A percentile compares a stretch with the other conserved stretches of the same genome.
These are phyloP conservation scores for Lissocephala sabroskyi DNA, from an alignment of 2,888 invertebrate genomes.

Conservation along the genomic window DNA sequence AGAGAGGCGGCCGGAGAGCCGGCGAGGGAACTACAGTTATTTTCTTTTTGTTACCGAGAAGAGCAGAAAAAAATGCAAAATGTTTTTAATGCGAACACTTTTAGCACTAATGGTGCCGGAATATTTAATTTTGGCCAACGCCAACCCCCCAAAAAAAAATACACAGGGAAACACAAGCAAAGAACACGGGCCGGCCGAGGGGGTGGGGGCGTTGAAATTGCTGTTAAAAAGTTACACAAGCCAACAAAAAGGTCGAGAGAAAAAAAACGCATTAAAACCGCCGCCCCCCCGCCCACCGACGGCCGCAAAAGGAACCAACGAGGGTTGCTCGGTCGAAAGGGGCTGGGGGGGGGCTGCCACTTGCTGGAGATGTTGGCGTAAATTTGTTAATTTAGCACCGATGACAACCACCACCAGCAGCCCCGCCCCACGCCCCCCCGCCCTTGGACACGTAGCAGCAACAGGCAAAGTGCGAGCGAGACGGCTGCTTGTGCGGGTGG, in stretches of 20 bases:
- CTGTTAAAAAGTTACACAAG: constrained; percentile 8
- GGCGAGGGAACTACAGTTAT: too few relatives aligned
- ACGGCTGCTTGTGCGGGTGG: not conserved
- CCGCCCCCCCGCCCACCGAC: too few relatives aligned
- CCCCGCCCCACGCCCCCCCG: constrained; percentile 12
- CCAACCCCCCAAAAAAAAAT: constrained; percentile 7
- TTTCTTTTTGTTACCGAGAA: too few relatives aligned
- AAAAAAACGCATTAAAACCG: constrained; percentile 5
- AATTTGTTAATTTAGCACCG: constrained; percentile 70
- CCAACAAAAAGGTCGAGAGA: too few relatives aligned
- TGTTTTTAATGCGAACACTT: constrained; percentile 68
- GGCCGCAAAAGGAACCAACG: not conserved
- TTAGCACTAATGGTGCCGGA: constrained; percentile 72
- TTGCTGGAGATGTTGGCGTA: constrained; percentile 60
- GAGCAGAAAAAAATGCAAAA: constrained; percentile 53
- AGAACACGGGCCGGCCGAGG: constrained; percentile 5
- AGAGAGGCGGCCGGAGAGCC: too few relatives aligned
- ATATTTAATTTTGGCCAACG: constrained; percentile 65
- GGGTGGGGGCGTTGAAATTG: not conserved
- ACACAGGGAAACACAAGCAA: not conserved
- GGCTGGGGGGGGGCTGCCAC: constrained; percentile 26
- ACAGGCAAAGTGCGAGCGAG: constrained; percentile 15
- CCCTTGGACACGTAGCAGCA: constrained; percentile 32
- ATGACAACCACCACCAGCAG: constrained; percentile 44
- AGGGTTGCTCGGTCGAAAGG: constrained; percentile 4